phyloP scores from a whole-genome alignment of 2,113 vertebrate species.

The Oxyura jamaicensis region DNA sequence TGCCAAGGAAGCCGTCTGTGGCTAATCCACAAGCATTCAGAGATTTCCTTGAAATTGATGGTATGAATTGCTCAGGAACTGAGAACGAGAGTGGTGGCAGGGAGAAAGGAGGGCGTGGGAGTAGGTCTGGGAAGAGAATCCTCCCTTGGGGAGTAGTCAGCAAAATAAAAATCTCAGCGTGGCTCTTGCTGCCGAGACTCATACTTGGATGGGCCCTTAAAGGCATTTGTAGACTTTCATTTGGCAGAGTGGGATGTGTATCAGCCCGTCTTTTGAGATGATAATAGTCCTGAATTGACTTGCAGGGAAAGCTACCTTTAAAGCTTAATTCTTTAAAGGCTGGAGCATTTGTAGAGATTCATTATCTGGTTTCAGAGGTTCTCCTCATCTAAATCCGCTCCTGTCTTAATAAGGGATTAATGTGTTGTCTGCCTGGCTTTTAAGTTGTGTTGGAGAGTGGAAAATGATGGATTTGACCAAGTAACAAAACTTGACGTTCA shows the following conservation, averaged over 20 bases:
- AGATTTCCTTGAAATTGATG: background rate
- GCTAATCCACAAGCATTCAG: background rate
- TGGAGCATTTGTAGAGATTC: background rate
- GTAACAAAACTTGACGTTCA: background rate
- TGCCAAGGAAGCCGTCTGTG: background rate
- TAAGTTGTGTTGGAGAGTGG: background rate
- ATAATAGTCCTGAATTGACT: background rate
- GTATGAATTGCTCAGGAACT: background rate
- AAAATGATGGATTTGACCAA: background rate
- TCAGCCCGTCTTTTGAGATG: background rate
- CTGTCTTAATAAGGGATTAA: constrained; percentile 17
- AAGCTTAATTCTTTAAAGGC: background rate
- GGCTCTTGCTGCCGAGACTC: background rate
- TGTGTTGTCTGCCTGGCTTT: background rate
- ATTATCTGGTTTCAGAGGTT: constrained; percentile 1
- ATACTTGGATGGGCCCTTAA: background rate
- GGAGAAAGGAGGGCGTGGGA: background rate
- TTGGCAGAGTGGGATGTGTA: background rate
- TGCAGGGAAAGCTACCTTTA: background rate
- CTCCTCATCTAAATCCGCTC: background rate
- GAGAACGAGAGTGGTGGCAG: background rate
- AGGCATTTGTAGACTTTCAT: background rate
- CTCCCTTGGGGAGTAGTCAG: background rate
- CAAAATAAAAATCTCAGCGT: background rate
- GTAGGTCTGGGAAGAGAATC: background rate